Percentiles rank a stretch among this genome's conserved stretches.
phyloP scores from a whole-genome alignment of 2,797 vertebrate genomes.

The Phoxinus dragarum region DNA sequence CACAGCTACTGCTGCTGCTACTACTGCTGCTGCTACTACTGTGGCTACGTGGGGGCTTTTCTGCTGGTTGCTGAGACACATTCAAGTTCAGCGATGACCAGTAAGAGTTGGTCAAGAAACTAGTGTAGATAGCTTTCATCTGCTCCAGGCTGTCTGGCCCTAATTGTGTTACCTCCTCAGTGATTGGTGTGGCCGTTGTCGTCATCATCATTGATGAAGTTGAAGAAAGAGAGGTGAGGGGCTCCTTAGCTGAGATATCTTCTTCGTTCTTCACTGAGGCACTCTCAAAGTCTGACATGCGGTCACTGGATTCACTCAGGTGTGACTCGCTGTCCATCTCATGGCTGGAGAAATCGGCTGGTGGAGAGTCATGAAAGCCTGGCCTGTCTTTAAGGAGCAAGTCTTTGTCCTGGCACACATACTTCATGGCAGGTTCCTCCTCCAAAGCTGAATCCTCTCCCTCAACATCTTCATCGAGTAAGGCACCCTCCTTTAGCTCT shows the following conservation, averaged over 20 bases:
- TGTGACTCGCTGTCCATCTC: constrained; percentile 99
- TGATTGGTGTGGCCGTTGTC: constrained; percentile 65
- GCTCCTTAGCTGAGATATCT: constrained; percentile 87
- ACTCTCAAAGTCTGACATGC: constrained; percentile 96
- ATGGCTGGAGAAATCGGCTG: constrained; percentile 94
- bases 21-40: constrained; percentile 89
- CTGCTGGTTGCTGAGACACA: constrained; percentile 86
- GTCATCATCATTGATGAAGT: constrained; percentile 72
- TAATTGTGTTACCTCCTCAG: constrained; percentile 83
- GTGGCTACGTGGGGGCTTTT: constrained; percentile 88
- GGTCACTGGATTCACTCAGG: constrained; percentile 96
- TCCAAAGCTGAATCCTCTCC: constrained; percentile 86
- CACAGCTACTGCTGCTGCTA: constrained; percentile 95
- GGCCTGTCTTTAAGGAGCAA: constrained; percentile 84
- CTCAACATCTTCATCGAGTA: constrained; percentile 90
- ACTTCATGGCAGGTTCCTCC: constrained; percentile 91
- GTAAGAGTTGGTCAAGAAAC: constrained; percentile 98
- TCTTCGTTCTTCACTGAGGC: constrained; percentile 95
- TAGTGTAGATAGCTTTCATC: constrained; percentile 99
- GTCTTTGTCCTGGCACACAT: constrained; percentile 91
- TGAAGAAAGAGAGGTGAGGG: constrained; percentile 72
- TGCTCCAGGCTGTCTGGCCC: constrained; percentile 96
- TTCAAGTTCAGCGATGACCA: constrained; percentile 97
- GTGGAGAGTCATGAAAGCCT: constrained; percentile 91
- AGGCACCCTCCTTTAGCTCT: constrained; percentile 93